Evolutionary conservation across 2,888 invertebrate species (phyloP).

Genomic region (Dinocampus coccinellae): DNA sequence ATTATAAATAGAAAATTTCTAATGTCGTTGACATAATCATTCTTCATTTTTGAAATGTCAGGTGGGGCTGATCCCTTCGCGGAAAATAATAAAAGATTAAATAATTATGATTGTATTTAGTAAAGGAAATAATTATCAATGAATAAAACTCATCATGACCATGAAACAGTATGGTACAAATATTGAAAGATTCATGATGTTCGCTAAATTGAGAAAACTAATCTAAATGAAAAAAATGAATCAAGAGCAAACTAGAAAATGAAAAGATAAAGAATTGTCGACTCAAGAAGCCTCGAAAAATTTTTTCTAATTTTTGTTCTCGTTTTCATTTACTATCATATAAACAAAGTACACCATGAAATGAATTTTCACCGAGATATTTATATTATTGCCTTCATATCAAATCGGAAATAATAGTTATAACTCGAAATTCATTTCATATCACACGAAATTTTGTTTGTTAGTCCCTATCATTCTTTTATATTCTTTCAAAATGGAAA

Average conservation of each 20-base stretch:
- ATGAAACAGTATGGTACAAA: conserved; percentile 36
- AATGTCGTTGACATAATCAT: conserved; percentile 27
- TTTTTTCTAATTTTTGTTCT: conserved; percentile 1
- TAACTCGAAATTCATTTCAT: conserved; percentile 2
- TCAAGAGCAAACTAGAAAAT: not conserved
- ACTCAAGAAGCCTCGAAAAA: conserved; percentile 28
- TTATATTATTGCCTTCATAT: no score
- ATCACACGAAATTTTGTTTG: conserved; percentile 15
- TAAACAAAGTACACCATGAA: conserved; percentile 14
- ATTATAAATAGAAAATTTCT: conserved; percentile 30
- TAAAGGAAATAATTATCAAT: conserved; percentile 27
- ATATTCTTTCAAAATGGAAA: conserved; percentile 25
- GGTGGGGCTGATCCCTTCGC: conserved; percentile 34
- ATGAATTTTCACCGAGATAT: not conserved
- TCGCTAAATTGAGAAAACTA: conserved; percentile 31
- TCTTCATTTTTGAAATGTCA: conserved; percentile 24
- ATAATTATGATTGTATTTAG: conserved; percentile 26
- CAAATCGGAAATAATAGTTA: not conserved
- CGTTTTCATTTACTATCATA: conserved; percentile 18
- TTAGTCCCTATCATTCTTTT: conserved; percentile 27
- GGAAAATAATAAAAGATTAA: conserved; percentile 26
- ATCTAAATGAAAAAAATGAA: conserved; percentile 28
- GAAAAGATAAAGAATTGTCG: conserved; percentile 1
- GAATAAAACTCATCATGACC: conserved; percentile 32
- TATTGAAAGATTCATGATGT: conserved; percentile 18